Base-by-base conservation (phyloP, 2,888 invertebrate genomes). In the Aelia acuminata region DNA sequence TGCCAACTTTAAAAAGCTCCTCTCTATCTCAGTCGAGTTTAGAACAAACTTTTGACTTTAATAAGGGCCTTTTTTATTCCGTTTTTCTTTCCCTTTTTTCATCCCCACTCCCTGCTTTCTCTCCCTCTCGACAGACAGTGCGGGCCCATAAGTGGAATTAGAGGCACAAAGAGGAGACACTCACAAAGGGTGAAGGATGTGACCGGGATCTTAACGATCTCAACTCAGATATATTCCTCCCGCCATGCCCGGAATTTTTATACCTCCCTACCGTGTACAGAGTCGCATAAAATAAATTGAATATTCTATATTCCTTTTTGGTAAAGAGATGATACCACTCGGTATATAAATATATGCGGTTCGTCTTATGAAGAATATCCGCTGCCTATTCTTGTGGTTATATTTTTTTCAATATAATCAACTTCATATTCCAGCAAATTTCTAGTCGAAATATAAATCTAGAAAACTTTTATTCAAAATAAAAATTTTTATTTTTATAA, bases 1-100 rank as follows among this genome's bases (percentile, higher is more conserved):
- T 85, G 57, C 39, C 85, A 85, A 85, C 85, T 85, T 85, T 85
- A 85, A 85, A 85, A 85, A 85, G 85, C 85, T 85, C 50, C 50
- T 85, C 85, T 84, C 31, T 84, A 31, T 48, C 84, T 53, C 85
- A 35, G 50, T 39, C 53, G 49, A 80, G n/a, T 80, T 47, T 22
- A 43, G 43, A 80, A 85, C 85, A 85, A 85, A 85, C 85, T 85
- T 85, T 39, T 85, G 85, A 85, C 85, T 85, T 85, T 85, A 85
- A 85, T 85, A 85, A 85, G 85, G 85, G 80, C 80, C 80, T 80
- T 80, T 80, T 80, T 80, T 80, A 80, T 80, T 80, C 80, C 43
- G 80, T 39, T 80, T 80, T 80, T 80, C 43, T 80, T 80, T 35
- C 63, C 5, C 0, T 15, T 35, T 70, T 47, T 80, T n/a, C 8